Conservation (phyloP, 2,888 invertebrate genomes). For the Eupeodes latifasciatus region DNA sequence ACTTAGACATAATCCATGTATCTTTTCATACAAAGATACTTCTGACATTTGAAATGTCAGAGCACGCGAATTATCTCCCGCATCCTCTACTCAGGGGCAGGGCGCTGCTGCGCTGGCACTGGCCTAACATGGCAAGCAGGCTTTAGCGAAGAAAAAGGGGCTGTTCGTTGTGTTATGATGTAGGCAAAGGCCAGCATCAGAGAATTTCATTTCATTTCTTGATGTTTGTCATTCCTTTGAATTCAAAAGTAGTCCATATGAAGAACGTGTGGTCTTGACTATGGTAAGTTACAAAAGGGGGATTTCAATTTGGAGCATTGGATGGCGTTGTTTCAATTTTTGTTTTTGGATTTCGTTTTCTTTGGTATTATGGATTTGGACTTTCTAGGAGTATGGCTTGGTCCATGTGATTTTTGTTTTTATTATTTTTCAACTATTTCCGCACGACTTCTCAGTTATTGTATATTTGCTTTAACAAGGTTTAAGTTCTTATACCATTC, state of each 20-base stretch:
- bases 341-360: not conserved
- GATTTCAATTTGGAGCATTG: slow-evolving; percentile 24
- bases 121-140: not conserved
- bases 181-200: slow-evolving; percentile 36
- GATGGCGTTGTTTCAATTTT: slow-evolving; percentile 21
- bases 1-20: slow-evolving; percentile 66
- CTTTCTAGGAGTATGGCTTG: slow-evolving; percentile 27
- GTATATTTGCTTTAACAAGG: not conserved
- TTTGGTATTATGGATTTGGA: slow-evolving; percentile 1
- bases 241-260: slow-evolving; percentile 35
- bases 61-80: slow-evolving; percentile 47
- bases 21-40: slow-evolving; percentile 15
- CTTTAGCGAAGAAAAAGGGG: not conserved
- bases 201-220: slow-evolving; percentile 29
- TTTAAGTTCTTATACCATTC: slow-evolving; percentile 21
- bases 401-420: slow-evolving; percentile 21
- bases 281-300: slow-evolving; percentile 50
- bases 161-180: not conserved
- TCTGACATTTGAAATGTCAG: slow-evolving; percentile 69
- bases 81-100: slow-evolving; percentile 14
- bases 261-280: slow-evolving; percentile 60
- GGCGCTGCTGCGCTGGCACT: too few relatives aligned
- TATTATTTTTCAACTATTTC: slow-evolving; percentile 55
- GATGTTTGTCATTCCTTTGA: slow-evolving; percentile 71
- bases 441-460: slow-evolving; percentile 64